Evolutionary conservation across 2,113 vertebrate species (phyloP).

Genomic region (Alouatta palliata): DNA sequence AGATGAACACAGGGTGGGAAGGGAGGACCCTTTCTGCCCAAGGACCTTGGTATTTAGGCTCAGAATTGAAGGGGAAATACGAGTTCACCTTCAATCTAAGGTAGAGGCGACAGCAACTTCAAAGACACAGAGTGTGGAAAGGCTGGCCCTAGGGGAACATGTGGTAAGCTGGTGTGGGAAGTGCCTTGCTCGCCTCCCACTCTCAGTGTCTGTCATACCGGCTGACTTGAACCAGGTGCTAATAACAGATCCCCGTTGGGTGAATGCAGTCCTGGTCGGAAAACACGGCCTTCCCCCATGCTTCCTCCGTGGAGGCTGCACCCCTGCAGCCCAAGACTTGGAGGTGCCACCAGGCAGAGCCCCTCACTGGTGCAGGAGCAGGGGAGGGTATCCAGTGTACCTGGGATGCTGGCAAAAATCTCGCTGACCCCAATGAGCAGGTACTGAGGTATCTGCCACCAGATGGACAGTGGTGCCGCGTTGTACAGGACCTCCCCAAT

Average conservation of each 20-base stretch:
- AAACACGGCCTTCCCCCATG: neutral
- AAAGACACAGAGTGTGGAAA: neutral
- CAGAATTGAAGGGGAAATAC: neutral
- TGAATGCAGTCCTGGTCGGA: neutral
- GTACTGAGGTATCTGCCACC: constrained; percentile 83
- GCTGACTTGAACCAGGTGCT: neutral
- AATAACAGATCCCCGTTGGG: too few relatives aligned
- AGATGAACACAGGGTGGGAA: neutral
- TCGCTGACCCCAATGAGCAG: constrained; percentile 81
- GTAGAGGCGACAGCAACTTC: neutral
- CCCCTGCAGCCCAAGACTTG: fast-evolving
- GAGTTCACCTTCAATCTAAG: neutral
- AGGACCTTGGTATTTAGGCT: neutral
- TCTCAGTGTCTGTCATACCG: fast-evolving
- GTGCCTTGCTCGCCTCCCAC: neutral
- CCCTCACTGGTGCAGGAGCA: neutral
- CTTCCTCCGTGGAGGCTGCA: neutral
- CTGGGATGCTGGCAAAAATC: constrained; percentile 81
- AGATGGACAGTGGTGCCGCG: constrained; percentile 68
- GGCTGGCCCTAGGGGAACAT: fast-evolving
- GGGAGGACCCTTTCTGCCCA: neutral
- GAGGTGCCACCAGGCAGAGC: neutral
- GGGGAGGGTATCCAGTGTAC: constrained; percentile 33
- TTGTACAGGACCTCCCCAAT: constrained; percentile 53
- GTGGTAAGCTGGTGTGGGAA: neutral